Evolutionary conservation across 2,113 vertebrate genomes (phyloP).

Genomic region (Bostrychus sinensis): DNA sequence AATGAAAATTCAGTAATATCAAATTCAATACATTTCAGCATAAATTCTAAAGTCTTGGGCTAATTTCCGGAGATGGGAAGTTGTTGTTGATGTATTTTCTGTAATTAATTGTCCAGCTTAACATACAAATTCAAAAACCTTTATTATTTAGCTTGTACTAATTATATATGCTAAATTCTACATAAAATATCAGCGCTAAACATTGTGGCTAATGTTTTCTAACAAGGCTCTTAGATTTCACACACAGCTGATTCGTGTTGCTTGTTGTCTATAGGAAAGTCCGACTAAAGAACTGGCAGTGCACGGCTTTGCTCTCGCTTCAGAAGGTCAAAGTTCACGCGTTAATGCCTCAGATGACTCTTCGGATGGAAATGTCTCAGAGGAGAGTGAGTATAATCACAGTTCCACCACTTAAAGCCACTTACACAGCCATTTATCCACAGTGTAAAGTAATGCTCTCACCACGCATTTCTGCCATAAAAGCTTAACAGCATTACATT

Average conservation of each 20-base stretch:
- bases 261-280: conserved; percentile 83
- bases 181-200: too few relatives aligned
- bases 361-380: conserved; percentile 77
- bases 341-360: conserved; percentile 65
- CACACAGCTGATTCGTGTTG: neutral
- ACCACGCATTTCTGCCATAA: too few relatives aligned
- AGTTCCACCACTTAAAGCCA: neutral
- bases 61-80: neutral
- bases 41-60: too few relatives aligned
- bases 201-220: neutral
- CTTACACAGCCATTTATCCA: neutral
- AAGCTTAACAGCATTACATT: too few relatives aligned
- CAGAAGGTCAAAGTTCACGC: conserved; percentile 55
- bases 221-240: too few relatives aligned
- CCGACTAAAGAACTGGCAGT: conserved; percentile 88
- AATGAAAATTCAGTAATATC: neutral
- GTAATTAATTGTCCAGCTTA: too few relatives aligned
- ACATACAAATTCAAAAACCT: too few relatives aligned
- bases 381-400: conserved; percentile 82
- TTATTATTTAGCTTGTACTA: neutral
- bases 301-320: conserved; percentile 73
- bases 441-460: neutral
- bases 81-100: too few relatives aligned
- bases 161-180: neutral
- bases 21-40: too few relatives aligned